phyloP scores from a whole-genome alignment of 2,797 vertebrate genomes.

The Anisognathus igniventris region DNA sequence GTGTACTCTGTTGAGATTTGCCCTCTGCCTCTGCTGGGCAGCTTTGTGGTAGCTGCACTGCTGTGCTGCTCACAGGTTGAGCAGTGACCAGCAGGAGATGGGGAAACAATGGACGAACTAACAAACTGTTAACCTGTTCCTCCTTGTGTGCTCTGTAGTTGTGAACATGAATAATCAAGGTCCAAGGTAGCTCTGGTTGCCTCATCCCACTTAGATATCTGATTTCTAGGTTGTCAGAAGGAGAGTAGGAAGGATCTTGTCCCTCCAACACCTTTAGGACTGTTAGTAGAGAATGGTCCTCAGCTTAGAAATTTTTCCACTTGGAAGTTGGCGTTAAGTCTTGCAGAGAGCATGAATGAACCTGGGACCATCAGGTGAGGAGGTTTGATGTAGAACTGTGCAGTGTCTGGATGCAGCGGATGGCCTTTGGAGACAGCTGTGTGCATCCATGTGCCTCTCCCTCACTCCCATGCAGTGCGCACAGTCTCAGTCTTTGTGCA shows the following conservation, averaged over 20 bases:
- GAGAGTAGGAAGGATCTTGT: neutral
- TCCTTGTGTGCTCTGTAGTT: neutral
- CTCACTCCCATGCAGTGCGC: fast-evolving
- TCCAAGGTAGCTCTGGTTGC: neutral
- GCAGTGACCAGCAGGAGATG: neutral
- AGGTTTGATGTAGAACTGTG: neutral
- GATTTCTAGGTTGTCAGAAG: neutral
- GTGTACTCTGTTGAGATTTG: neutral
- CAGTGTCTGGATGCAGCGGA: fast-evolving
- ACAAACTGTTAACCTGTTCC: neutral
- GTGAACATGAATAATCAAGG: fast-evolving
- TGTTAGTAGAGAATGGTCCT: neutral
- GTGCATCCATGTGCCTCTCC: neutral
- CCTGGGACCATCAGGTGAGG: neutral
- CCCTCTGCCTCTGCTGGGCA: neutral
- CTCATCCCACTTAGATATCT: neutral
- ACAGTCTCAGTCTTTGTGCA: neutral
- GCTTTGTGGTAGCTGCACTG: neutral
- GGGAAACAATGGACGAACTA: neutral
- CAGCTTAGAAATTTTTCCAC: neutral
- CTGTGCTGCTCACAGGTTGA: neutral
- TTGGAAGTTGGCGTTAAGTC: neutral
- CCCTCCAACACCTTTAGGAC: neutral
- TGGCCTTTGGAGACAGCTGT: neutral
- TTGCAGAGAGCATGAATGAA: neutral